These are phyloP conservation scores for Melanotaenia nigrans DNA, from an alignment of 2,797 vertebrate genomes.

Conservation along the genomic window DNA sequence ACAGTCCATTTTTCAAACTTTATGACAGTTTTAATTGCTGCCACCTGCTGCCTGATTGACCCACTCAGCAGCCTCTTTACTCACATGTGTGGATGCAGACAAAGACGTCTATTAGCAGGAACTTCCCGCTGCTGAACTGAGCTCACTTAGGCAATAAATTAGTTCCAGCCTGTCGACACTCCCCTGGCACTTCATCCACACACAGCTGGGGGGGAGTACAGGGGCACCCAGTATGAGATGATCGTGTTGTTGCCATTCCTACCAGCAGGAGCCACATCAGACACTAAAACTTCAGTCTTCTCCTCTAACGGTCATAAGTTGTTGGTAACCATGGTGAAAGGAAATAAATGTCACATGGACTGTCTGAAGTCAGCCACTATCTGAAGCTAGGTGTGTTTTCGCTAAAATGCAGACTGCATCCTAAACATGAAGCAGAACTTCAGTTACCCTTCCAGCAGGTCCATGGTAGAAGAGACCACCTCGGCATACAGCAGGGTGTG, in stretches of 20 bases:
- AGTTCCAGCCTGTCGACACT: constrained; percentile 89
- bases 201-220: too few relatives aligned
- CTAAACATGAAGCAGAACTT: neutral
- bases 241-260: too few relatives aligned
- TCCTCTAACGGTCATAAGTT: too few relatives aligned
- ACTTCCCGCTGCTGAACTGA: constrained; percentile 89
- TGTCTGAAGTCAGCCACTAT: too few relatives aligned
- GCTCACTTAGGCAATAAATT: constrained; percentile 96
- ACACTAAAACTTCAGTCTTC: too few relatives aligned
- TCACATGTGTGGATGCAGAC: constrained; percentile 89
- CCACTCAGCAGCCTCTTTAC: constrained; percentile 87
- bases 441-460: constrained; percentile 90
- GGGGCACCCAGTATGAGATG: too few relatives aligned
- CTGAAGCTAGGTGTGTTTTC: too few relatives aligned
- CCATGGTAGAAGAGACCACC: constrained; percentile 89
- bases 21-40: constrained; percentile 98
- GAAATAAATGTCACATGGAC: too few relatives aligned
- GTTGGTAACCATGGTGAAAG: too few relatives aligned
- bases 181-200: constrained; percentile 28
- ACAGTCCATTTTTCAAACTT: constrained; percentile 98
- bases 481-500: constrained; percentile 88
- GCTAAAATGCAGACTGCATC: too few relatives aligned
- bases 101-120: constrained; percentile 93
- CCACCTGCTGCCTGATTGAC: constrained; percentile 90
- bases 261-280: too few relatives aligned